Base-by-base conservation (phyloP, 1,140 invertebrate genomes). In the Solen grandis region DNA sequence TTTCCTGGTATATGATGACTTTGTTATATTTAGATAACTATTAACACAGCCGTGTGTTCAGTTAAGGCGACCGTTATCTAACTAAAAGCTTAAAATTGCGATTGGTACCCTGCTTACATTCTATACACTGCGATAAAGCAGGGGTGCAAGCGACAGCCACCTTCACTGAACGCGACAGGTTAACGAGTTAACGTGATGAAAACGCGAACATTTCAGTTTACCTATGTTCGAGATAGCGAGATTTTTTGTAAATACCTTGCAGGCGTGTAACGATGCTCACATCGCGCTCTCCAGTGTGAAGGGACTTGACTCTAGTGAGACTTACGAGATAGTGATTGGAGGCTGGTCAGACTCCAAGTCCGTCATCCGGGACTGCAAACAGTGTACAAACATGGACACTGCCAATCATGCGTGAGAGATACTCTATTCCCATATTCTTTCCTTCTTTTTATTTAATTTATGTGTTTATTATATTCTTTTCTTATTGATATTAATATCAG, bases 271-370 rank as follows among this genome's bases (percentile, higher is more conserved):
- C 55, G 85, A 87, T 35, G 85, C 84, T 22, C 85, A 87, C 29
- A 54, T 87, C 0, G 66, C 77, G 2, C 33, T 87, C 16, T 78
- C 82, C 5, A 35, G 38, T 13, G 29, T 14, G 19, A 78, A 81
- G 27, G 60, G 57, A 19, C 29, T 65, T 14, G 60, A 62, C 36
- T 63, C 25, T n/a, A 29, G 13, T 1, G 77, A 85, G 27, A 78
- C 83, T 25, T 86, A 86, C 77, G 83, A 86, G 62, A 81, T 86
- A 25, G 85, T 86, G 13, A 80, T 86, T 36, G 85, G 85, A 31
- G 83, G 83, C 2, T 86, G 85, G 83, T 31, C 50, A 13, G 72
- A 84, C 68, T 70, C 36, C 13, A 19, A 78, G 50, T 82, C 83
- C 3, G 74, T 79, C n/a, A 83, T 86, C 65, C 75, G 85, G 38